Conservation (phyloP, 2,888 invertebrate genomes). For the Hirtodrosophila trivittata region DNA sequence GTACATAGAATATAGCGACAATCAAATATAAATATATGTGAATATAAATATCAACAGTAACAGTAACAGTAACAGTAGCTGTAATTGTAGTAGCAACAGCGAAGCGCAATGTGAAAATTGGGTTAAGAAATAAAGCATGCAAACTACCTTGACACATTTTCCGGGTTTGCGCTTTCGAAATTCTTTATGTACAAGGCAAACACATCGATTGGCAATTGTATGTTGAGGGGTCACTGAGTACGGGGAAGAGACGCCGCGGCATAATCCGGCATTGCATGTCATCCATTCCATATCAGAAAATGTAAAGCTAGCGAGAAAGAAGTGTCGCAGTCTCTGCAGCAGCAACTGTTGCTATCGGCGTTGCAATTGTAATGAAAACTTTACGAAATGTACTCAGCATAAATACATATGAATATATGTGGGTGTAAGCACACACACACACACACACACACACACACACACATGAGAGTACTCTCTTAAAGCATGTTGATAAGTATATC, state of each 20-base stretch:
- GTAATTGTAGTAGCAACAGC: conserved; percentile 2
- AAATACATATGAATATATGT: conserved; percentile 5
- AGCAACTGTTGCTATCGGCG: too few species aligned
- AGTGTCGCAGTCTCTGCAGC: too few species aligned
- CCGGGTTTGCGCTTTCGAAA: conserved; percentile 46
- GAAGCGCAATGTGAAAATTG: conserved; percentile 54
- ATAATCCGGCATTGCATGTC: background rate
- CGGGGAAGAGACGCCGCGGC: background rate
- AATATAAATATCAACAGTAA: conserved; percentile 12
- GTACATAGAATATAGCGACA: conserved; percentile 21
- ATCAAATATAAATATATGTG: conserved; percentile 15
- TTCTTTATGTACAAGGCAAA: conserved; percentile 39
- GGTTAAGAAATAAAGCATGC: conserved; percentile 76
- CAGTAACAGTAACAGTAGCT: conserved; percentile 12
- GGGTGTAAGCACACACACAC: conserved; percentile 16
- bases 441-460: too few species aligned
- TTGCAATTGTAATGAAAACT: conserved; percentile 55
- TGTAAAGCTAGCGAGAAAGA: too few species aligned
- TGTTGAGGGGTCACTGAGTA: conserved; percentile 10
- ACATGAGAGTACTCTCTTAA: too few species aligned
- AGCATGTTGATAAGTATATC: conserved; percentile 57
- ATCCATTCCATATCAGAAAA: conserved; percentile 33
- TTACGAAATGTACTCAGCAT: conserved; percentile 34
- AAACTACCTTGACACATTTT: conserved; percentile 74
- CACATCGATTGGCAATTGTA: conserved; percentile 24